These are phyloP conservation scores for Eremophila alpestris DNA, from an alignment of 2,797 vertebrate species.

Conservation along the genomic window DNA sequence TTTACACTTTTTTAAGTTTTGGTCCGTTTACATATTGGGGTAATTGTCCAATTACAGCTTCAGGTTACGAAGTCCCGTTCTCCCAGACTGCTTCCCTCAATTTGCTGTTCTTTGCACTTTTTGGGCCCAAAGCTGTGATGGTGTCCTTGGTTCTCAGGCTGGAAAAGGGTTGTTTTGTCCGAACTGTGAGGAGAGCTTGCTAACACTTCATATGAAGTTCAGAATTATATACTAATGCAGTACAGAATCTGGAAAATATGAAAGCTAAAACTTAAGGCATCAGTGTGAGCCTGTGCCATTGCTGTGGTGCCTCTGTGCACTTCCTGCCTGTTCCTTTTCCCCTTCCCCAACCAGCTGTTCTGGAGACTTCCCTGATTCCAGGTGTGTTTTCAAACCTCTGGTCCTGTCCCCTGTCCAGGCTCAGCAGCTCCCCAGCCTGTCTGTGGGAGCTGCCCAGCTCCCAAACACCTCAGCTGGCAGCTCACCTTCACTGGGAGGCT, in stretches of 20 bases:
- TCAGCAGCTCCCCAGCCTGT: not conserved
- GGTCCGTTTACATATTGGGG: not conserved
- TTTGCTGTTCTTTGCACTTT: not conserved
- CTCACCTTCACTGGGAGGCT: not conserved
- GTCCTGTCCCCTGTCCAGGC: not conserved
- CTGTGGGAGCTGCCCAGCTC: not conserved
- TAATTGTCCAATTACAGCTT: not conserved
- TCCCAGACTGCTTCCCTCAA: not conserved
- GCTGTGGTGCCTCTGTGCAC: not conserved
- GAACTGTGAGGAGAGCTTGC: not conserved
- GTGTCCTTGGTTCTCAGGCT: not conserved
- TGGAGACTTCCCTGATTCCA: accelerated
- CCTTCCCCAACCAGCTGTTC: not conserved
- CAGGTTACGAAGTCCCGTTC: not conserved
- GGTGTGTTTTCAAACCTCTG: not conserved
- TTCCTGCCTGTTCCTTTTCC: not conserved
- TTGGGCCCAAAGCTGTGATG: not conserved
- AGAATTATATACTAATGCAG: not conserved
- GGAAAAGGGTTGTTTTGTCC: not conserved
- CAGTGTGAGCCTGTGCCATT: accelerated
- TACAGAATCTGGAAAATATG: not conserved
- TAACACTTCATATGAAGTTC: not conserved
- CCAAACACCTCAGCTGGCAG: not conserved
- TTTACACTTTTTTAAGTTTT: not conserved
- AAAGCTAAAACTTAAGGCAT: not conserved